These are phyloP conservation scores for Martes martes DNA, from an alignment of 2,113 vertebrate genomes.

Conservation along the genomic window DNA sequence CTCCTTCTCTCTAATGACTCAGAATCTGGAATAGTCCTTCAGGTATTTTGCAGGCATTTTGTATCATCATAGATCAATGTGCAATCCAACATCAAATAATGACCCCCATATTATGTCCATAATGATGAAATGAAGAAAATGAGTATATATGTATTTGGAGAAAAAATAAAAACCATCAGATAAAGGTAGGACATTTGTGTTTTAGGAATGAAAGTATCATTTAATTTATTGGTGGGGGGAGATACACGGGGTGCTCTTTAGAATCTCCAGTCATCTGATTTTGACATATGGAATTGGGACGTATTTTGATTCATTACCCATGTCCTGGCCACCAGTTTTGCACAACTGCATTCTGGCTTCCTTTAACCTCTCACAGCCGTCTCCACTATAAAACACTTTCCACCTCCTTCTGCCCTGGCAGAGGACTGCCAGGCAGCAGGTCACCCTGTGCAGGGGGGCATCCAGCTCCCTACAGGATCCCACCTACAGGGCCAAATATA, in stretches of 20 bases:
- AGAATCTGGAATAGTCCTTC: background rate
- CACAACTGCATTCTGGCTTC: background rate
- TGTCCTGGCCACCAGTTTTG: background rate
- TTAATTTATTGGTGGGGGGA: background rate
- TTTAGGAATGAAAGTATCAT: background rate
- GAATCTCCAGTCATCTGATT: background rate
- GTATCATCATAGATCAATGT: background rate
- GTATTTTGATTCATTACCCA: background rate
- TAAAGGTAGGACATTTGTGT: conserved; percentile 3
- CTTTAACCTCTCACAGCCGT: background rate
- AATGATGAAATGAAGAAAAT: conserved; percentile 27
- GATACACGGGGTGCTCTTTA: background rate
- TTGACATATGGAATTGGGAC: background rate
- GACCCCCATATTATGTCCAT: background rate
- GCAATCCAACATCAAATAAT: background rate
- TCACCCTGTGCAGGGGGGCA: background rate
- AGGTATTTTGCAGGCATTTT: background rate
- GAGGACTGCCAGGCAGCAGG: background rate
- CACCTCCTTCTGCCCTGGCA: background rate
- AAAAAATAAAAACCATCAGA: background rate
- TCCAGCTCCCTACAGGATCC: background rate
- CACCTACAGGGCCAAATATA: background rate
- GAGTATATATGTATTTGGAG: background rate
- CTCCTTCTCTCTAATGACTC: background rate
- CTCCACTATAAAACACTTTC: background rate